Evolutionary conservation across 2,113 vertebrate genomes (phyloP).

Genomic region (Alethe castanea): DNA sequence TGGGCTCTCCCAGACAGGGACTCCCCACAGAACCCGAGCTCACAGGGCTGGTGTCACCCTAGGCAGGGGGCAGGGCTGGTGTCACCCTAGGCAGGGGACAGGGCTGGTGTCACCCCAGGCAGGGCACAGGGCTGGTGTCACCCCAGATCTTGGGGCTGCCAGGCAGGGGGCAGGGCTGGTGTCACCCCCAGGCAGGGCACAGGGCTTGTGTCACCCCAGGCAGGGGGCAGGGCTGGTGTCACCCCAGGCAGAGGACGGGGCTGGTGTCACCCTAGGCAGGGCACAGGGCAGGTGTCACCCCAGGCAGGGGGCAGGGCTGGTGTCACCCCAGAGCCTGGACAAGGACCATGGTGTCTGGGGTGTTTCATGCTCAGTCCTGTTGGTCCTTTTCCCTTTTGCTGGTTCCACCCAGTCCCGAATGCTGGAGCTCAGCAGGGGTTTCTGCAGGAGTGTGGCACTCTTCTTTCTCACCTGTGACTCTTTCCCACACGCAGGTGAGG

Average conservation of each 20-base stretch:
- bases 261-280: too few species aligned
- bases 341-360: accelerated
- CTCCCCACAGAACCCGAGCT: accelerated
- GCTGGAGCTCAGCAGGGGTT: background rate
- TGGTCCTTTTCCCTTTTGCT: background rate
- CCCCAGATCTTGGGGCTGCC: too few species aligned
- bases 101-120: too few species aligned
- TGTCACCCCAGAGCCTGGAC: accelerated
- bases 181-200: too few species aligned
- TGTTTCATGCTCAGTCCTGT: background rate
- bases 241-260: too few species aligned
- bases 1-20: background rate
- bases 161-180: too few species aligned
- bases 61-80: background rate
- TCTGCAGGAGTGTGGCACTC: background rate
- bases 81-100: too few species aligned
- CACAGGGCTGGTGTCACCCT: background rate
- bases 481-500: background rate
- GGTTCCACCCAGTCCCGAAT: background rate
- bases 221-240: too few species aligned
- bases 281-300: too few species aligned
- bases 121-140: too few species aligned
- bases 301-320: background rate
- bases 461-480: background rate
- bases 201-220: too few species aligned